phyloP scores from a whole-genome alignment of 2,113 vertebrate species.

The Cairina moschata region DNA sequence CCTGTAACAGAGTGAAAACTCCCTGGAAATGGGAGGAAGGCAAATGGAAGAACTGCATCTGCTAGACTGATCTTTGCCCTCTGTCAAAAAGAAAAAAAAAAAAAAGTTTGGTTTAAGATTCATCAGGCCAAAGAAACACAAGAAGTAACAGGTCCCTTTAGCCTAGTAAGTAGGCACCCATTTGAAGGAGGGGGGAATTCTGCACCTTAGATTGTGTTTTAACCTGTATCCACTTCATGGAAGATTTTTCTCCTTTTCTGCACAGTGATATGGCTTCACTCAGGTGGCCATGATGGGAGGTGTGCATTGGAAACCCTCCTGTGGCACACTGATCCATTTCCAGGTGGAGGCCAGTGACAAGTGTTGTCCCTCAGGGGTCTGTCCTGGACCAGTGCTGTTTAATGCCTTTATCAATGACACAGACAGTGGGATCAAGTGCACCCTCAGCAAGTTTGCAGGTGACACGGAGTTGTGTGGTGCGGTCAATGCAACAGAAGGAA shows the following conservation, averaged over 20 bases:
- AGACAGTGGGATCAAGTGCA: no score
- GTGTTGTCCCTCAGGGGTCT: no score
- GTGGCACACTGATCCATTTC: not conserved
- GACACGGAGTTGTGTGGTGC: no score
- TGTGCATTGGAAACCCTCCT: not conserved
- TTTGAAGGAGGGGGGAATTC: not conserved
- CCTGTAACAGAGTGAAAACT: not conserved
- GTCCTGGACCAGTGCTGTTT: no score
- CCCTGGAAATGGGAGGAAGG: not conserved
- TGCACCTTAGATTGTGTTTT: not conserved
- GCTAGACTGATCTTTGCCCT: slow-evolving; percentile 5
- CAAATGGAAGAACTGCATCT: slow-evolving; percentile 30
- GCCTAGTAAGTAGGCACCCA: not conserved
- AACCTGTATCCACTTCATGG: not conserved
- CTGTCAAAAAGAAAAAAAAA: not conserved
- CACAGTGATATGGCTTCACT: not conserved
- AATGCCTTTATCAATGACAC: no score
- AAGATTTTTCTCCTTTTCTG: not conserved
- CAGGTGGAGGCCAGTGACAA: no score
- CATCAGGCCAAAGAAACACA: not conserved
- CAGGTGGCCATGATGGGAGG: not conserved
- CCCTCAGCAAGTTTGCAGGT: no score
- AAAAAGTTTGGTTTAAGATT: not conserved
- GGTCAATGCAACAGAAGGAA: no score
- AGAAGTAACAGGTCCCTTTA: not conserved